Evolutionary conservation across 2,113 vertebrate genomes (phyloP).

Genomic region (Cettia cetti): DNA sequence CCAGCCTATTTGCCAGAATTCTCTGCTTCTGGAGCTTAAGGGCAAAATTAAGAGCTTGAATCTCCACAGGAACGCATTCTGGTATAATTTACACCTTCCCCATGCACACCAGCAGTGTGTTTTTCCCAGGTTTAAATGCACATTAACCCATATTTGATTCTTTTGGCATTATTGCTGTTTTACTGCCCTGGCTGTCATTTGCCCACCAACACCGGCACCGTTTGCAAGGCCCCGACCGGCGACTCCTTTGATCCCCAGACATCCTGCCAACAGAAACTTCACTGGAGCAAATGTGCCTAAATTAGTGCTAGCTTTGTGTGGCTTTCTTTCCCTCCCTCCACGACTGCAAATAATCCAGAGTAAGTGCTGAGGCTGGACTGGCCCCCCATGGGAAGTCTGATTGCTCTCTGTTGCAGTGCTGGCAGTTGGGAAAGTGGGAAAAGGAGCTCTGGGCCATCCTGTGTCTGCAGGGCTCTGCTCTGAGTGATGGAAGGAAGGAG

Average conservation of each 20-base stretch:
- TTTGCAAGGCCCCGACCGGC: fast-evolving
- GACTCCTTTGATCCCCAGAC: not conserved
- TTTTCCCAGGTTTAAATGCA: not conserved
- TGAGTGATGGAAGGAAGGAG: not conserved
- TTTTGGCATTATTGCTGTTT: not conserved
- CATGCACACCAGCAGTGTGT: fast-evolving
- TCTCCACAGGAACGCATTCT: not conserved
- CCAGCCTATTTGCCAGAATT: not conserved
- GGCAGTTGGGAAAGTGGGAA: not conserved
- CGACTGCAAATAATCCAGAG: not conserved
- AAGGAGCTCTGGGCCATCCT: not conserved
- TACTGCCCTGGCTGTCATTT: not conserved
- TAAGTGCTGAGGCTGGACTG: not conserved
- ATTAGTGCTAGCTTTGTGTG: not conserved
- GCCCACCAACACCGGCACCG: not conserved
- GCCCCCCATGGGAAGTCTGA: not conserved
- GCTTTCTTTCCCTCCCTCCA: not conserved
- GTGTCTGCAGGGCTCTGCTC: not conserved
- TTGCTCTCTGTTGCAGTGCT: fast-evolving
- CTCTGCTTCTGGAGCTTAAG: not conserved
- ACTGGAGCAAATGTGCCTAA: not conserved
- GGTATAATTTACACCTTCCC: not conserved
- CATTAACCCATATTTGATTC: not conserved
- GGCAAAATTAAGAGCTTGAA: not conserved
- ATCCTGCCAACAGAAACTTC: not conserved